A percentile compares a stretch with the other conserved stretches of the same genome.
Conservation (phyloP, 2,888 invertebrate genomes). For the Steromphala cineraria region DNA sequence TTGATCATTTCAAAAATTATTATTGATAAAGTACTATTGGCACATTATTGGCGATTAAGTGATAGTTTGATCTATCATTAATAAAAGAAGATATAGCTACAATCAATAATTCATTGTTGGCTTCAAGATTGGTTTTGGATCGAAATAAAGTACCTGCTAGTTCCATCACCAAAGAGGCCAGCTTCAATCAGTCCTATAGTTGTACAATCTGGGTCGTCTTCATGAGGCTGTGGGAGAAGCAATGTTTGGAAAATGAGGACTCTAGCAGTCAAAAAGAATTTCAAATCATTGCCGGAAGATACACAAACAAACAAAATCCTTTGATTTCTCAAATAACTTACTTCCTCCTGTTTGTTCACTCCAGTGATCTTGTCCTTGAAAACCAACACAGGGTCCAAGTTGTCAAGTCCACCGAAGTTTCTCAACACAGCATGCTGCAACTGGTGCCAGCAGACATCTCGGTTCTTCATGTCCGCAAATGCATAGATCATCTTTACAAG, state of each 20-base stretch:
- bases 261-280: no score
- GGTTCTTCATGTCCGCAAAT: slow-evolving; percentile 47
- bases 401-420: slow-evolving; percentile 69
- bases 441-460: slow-evolving; percentile 50
- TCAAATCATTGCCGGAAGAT: no score
- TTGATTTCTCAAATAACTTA: background rate
- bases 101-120: no score
- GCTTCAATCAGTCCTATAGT: slow-evolving; percentile 61
- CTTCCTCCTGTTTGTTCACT: slow-evolving; percentile 18
- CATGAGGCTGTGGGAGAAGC: slow-evolving; percentile 18
- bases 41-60: no score
- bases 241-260: no score
- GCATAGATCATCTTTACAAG: slow-evolving; percentile 64
- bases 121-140: no score
- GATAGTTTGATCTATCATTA: no score
- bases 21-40: no score
- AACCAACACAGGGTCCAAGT: slow-evolving; percentile 51
- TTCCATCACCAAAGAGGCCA: slow-evolving; percentile 35
- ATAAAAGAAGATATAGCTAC: no score
- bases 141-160: slow-evolving; percentile 23
- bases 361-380: slow-evolving; percentile 43
- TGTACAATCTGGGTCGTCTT: slow-evolving; percentile 54
- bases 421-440: slow-evolving; percentile 58
- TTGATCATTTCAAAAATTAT: no score
- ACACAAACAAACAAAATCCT: background rate